Base-by-base conservation (phyloP, 2,888 invertebrate genomes). In the Cryptus armator region DNA sequence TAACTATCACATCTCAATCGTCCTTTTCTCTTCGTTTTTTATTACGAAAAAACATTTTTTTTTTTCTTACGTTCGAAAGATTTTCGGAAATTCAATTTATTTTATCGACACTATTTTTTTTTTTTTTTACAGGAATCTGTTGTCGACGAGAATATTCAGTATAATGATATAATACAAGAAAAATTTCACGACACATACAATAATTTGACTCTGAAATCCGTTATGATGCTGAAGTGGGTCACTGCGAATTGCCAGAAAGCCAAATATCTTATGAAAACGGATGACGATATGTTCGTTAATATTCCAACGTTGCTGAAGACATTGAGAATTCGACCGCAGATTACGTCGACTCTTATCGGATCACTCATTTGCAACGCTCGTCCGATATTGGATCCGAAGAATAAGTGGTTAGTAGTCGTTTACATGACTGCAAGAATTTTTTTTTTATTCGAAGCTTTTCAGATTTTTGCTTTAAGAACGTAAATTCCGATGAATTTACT, bases 281-380 rank as follows among this genome's bases (percentile, higher is more conserved):
- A 98, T 88, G 98, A 98, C 88, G 98, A 98, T 89, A 97, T 97
- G 94, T 98, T 97, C 91, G 95, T 98, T 0, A 97, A 98, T 93
- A 94, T 98, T 81, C 96, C 96, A n/a, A 95, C 95, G 87, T 93
- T 97, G 32, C 90, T 97, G 75, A 91, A 91, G 84, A 89, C 92
- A 6, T 89, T 94, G 43, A 91, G 89, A 68, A 83, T 89, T 29
- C 89, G 90, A 83, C 81, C 89, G 71, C 68, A 92, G 87, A 89
- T 90, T 29, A 89, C 94, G 68, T 95, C 95, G 44, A 90, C 97
- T 84, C 94, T 98, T 66, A 95, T 97, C 12, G 98, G 98, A 0
- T 96, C 96, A 90, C 95, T 97, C n/a, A 97, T 98, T 76, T 97
- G 97, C 91, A 96, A 96, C 14, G 97, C 97, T 0, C 95, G 95